These are phyloP conservation scores for Eupristina koningsbergeri DNA, from an alignment of 1,140 invertebrate species.

Conservation along the genomic window DNA sequence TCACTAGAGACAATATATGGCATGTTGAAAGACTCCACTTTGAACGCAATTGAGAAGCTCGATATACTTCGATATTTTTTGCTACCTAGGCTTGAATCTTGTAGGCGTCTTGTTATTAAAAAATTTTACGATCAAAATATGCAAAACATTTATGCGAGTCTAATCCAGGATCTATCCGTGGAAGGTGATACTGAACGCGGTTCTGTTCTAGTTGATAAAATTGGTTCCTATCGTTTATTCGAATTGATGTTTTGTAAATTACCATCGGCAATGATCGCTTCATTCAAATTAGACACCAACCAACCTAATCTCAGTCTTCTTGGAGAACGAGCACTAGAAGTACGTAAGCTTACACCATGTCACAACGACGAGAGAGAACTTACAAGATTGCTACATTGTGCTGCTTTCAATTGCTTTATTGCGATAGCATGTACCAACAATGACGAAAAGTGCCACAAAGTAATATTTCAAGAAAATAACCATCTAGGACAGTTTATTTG, in stretches of 20 bases:
- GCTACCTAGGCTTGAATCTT: conserved; percentile 58
- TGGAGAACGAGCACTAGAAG: neutral
- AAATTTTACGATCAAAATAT: conserved; percentile 30
- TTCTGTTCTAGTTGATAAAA: conserved; percentile 57
- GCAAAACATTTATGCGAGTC: neutral
- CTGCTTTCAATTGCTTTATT: conserved; percentile 76
- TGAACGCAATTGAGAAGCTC: conserved; percentile 49
- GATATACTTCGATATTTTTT: conserved; percentile 62
- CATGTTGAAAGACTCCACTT: conserved; percentile 54
- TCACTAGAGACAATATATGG: conserved; percentile 59
- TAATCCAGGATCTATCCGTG: conserved; percentile 21
- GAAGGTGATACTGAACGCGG: neutral
- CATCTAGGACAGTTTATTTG: conserved; percentile 66
- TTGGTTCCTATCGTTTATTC: conserved; percentile 64
- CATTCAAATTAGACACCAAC: neutral
- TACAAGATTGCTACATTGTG: conserved; percentile 69
- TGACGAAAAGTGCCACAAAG: conserved; percentile 55
- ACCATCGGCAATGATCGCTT: neutral
- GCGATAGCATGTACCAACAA: conserved; percentile 69
- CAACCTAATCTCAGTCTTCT: neutral
- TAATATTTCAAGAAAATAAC: conserved; percentile 59
- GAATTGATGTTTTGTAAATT: conserved; percentile 57
- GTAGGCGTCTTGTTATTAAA: conserved; percentile 3
- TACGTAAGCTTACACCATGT: neutral
- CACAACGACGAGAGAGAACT: conserved; percentile 57